Conservation (phyloP, 2,888 invertebrate genomes). For the Brachyptera risi region DNA sequence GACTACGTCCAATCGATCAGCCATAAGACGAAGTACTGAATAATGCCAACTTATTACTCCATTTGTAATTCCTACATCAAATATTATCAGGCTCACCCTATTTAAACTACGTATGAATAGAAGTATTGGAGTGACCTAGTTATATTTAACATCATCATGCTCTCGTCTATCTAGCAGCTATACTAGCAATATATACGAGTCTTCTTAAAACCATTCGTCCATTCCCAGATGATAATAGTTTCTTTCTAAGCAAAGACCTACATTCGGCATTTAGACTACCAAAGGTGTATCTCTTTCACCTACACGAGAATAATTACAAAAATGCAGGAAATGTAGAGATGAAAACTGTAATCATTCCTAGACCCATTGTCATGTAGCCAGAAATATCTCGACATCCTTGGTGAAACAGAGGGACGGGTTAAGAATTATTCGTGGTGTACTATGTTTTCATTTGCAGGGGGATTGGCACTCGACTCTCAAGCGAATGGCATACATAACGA, state of each 20-base stretch:
- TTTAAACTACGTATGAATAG: slow-evolving; percentile 7
- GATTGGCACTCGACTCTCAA: background rate
- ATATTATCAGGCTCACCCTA: background rate
- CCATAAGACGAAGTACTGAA: background rate
- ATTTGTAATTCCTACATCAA: no score
- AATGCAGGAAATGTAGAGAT: background rate
- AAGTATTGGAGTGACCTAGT: slow-evolving; percentile 5
- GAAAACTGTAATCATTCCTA: background rate
- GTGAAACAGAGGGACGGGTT: no score
- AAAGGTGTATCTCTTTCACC: slow-evolving; percentile 2
- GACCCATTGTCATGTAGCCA: slow-evolving; percentile 7
- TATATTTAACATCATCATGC: slow-evolving; percentile 11
- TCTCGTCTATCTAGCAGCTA: background rate
- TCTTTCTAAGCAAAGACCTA: no score
- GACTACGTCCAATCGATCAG: background rate
- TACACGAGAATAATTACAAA: slow-evolving; percentile 4
- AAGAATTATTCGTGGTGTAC: background rate
- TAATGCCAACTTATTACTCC: background rate
- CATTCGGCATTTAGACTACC: background rate
- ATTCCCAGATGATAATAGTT: no score
- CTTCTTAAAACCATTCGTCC: background rate
- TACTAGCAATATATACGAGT: background rate
- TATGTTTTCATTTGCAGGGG: background rate
- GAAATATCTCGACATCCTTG: slow-evolving; percentile 12
- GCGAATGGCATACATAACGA: background rate